Percentiles rank a stretch among this genome's conserved stretches.
Conservation (phyloP, 1,140 invertebrate species). For the Adoxophyes honmai region DNA sequence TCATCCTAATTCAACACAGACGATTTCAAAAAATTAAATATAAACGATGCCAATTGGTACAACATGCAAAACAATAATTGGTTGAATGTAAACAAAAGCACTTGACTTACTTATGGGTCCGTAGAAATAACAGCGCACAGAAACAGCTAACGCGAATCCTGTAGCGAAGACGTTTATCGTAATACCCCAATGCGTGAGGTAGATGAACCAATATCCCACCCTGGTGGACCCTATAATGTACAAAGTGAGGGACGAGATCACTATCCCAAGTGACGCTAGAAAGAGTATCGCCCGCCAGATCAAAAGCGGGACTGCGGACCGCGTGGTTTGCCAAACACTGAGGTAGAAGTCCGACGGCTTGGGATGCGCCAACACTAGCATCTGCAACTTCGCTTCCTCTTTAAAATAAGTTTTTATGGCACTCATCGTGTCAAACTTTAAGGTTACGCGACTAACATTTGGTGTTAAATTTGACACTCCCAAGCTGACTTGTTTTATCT, state of each 20-base stretch:
- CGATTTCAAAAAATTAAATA: too few relatives aligned
- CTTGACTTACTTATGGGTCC: conserved; percentile 58
- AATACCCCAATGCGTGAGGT: conserved; percentile 65
- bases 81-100: neutral
- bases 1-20: too few relatives aligned
- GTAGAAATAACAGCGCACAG: conserved; percentile 48
- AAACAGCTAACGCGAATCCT: conserved; percentile 49
- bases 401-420: conserved; percentile 52
- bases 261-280: conserved; percentile 46
- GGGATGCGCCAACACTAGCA: conserved; percentile 47
- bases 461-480: conserved; percentile 22
- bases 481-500: conserved; percentile 33
- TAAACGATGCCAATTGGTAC: too few relatives aligned
- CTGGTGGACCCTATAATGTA: conserved; percentile 39
- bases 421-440: conserved; percentile 38
- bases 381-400: conserved; percentile 41
- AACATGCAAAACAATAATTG: too few relatives aligned
- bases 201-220: conserved; percentile 58
- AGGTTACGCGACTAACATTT: conserved; percentile 13
- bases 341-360: conserved; percentile 54
- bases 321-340: conserved; percentile 55
- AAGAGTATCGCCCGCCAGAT: conserved; percentile 51
- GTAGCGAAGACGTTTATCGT: conserved; percentile 40
- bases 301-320: conserved; percentile 51
- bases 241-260: conserved; percentile 44